A percentile compares a stretch with the other conserved stretches of the same genome.
These are phyloP conservation scores for Trigoniulus corallinus DNA, from an alignment of 1,140 invertebrate genomes.

Conservation along the genomic window DNA sequence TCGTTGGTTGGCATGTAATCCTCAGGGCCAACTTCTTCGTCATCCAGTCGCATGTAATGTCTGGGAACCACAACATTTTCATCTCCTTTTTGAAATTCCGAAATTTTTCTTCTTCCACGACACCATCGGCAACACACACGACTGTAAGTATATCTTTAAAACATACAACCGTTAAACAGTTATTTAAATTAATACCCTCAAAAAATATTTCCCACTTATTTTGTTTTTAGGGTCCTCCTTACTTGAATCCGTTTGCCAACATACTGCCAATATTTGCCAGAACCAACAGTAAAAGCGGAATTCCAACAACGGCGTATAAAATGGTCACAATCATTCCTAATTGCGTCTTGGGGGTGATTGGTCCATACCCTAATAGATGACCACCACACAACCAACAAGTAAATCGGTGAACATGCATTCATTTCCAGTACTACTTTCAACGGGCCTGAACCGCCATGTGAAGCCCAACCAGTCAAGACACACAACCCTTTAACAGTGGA, in stretches of 20 bases:
- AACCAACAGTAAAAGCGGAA: conserved; percentile 21
- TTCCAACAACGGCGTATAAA: conserved; percentile 20
- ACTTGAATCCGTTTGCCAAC: conserved; percentile 27
- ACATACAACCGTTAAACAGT: not conserved
- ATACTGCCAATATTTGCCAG: conserved; percentile 22
- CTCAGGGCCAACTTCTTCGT: conserved; percentile 19
- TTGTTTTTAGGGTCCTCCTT: not conserved
- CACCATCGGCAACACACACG: conserved; percentile 19
- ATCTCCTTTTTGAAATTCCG: conserved; percentile 10
- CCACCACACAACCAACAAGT: no score
- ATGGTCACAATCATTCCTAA: conserved; percentile 18
- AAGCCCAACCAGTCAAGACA: no score
- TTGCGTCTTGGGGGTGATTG: conserved; percentile 20
- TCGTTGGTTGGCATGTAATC: conserved; percentile 20
- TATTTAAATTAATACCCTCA: not conserved
- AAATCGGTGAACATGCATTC: no score
- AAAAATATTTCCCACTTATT: no score
- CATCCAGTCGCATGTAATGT: conserved; percentile 6
- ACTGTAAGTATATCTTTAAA: conserved; percentile 9
- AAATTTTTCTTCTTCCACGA: conserved; percentile 12
- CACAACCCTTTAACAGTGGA: no score
- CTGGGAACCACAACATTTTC: conserved; percentile 8
- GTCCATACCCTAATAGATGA: conserved; percentile 22
- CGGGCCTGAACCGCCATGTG: no score
- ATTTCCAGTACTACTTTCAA: no score